Evolutionary conservation across 2,113 vertebrate species (phyloP).

Genomic region (Laterallus jamaicensis): DNA sequence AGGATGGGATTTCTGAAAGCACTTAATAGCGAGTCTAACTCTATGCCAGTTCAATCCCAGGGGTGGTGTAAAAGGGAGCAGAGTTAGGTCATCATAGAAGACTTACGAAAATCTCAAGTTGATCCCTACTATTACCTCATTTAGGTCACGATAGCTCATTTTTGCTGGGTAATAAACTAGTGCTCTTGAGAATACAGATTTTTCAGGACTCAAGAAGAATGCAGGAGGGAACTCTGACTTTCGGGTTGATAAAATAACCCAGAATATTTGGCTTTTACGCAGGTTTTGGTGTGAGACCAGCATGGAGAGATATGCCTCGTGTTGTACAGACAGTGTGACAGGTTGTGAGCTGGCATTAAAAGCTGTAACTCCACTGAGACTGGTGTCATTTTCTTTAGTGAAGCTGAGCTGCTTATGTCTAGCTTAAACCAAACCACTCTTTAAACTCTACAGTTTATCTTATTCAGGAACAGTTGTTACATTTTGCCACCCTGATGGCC

Average conservation of each 20-base stretch:
- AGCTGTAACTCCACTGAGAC: neutral
- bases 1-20: neutral
- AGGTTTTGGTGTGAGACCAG: neutral
- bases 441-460: neutral
- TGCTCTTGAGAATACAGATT: neutral
- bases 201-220: neutral
- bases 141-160: neutral
- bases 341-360: neutral
- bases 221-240: neutral
- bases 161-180: neutral
- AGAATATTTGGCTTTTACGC: neutral
- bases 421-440: neutral
- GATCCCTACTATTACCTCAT: neutral
- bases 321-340: neutral
- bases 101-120: neutral
- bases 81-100: neutral
- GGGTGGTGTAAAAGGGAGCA: neutral
- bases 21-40: neutral
- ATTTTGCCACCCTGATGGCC: neutral
- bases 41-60: neutral
- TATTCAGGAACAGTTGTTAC: neutral
- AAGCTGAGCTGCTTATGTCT: neutral
- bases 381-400: neutral
- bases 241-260: neutral
- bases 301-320: fast-evolving